Evolutionary conservation across 2,113 vertebrate genomes (phyloP), one percentile per base, ranked within the genome.

Genomic region (Chionodraco myersi): DNA sequence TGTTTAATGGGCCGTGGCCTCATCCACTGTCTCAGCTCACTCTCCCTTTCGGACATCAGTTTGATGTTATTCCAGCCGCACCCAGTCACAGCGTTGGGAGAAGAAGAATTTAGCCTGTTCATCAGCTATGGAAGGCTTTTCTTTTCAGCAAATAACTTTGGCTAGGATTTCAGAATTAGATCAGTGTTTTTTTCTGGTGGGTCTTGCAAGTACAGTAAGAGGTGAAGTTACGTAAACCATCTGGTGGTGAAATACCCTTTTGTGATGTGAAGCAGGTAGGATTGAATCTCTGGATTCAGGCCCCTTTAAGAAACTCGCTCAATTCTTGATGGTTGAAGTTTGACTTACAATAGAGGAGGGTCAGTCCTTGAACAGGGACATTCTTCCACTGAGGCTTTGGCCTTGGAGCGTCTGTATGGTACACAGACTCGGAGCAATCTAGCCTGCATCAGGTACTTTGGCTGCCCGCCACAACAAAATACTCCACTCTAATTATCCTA

Each of bases 401-500:
- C 23, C 65, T 79, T 44, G 53, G 66, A 81, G 86, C 15, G 8
- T 47, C 34, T 54, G 88, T 74, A 79, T 74, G 61, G 10, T 91
- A 78, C 36, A 44, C 68, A 77, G 78, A 49, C 80, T 67, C 26
- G 21, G 34, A 80, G 56, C 75, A 69, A 72, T 76, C 79, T 80
- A 70, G 79, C 57, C 59, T 70, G 69, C 53, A 75, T 84, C 88
- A 86, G 86, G 85, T 88, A 86, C 84, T 86, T 85, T 94, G 94
- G 93, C 91, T 58, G 68, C 12, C 63, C 6, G 90, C 93, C 94
- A 87, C 80, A 70, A 75, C 82, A 93, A 94, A 94, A 94, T 87
- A 85, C 78, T 21, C n/a, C 61, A 49, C 65, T 70, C 86, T 92
- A 93, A 94, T 93, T 94, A 92, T 90, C 86, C 89, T 91, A 91